Conservation (phyloP, 2,888 invertebrate genomes). For the Aricia artaxerxes region DNA sequence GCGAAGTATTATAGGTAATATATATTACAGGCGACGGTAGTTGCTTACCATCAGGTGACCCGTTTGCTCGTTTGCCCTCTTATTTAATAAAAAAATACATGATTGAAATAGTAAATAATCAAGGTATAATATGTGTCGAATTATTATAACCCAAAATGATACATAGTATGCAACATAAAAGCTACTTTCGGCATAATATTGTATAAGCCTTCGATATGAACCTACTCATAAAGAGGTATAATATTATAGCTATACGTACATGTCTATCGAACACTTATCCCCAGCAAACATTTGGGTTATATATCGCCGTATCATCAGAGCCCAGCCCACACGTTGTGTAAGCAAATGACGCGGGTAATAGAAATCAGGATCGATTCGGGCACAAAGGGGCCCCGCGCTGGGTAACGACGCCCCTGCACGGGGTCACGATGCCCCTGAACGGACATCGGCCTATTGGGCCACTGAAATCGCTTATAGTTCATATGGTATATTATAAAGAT, state of each 20-base stretch:
- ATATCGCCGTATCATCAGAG: background rate
- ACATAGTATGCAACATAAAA: too few species aligned
- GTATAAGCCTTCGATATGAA: background rate
- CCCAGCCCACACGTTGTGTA: background rate
- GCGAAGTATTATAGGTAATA: too few species aligned
- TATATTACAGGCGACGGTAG: too few species aligned
- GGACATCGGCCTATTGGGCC: background rate
- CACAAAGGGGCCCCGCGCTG: conserved; percentile 1
- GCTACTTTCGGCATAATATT: too few species aligned
- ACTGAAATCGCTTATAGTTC: background rate
- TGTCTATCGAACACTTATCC: background rate
- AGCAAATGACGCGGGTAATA: conserved; percentile 29
- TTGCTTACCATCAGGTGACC: too few species aligned
- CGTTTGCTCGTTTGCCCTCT: too few species aligned
- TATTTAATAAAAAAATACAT: too few species aligned
- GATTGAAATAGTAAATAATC: too few species aligned
- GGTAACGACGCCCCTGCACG: background rate
- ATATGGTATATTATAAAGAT: background rate
- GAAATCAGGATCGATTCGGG: conserved; percentile 21
- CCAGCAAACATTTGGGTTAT: background rate
- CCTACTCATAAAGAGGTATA: background rate
- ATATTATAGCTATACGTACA: background rate
- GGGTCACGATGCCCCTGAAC: background rate
- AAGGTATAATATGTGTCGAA: too few species aligned
- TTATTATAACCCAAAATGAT: too few species aligned